These are phyloP conservation scores for Conger conger DNA, from an alignment of 2,113 vertebrate genomes.

Conservation along the genomic window DNA sequence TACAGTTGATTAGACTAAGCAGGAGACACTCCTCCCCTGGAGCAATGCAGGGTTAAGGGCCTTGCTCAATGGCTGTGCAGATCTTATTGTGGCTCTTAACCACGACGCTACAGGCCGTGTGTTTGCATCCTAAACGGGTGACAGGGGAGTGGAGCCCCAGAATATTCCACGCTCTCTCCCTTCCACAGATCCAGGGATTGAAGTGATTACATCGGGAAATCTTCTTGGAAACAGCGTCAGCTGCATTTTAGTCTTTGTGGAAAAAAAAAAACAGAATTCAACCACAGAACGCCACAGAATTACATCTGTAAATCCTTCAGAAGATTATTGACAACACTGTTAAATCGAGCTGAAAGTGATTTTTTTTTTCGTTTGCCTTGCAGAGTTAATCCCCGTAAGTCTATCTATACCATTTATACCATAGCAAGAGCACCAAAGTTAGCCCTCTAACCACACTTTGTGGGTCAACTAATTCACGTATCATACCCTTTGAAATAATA, in stretches of 20 bases:
- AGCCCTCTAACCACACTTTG: not conserved
- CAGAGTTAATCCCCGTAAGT: too few relatives aligned
- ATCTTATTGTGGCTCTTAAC: too few relatives aligned
- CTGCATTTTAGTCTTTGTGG: not conserved
- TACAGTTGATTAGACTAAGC: too few relatives aligned
- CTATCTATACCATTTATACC: too few relatives aligned
- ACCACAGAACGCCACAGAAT: slow-evolving; percentile 21
- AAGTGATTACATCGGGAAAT: not conserved
- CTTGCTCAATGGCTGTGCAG: too few relatives aligned
- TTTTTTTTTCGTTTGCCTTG: too few relatives aligned
- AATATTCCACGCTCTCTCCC: not conserved
- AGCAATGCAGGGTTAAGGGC: too few relatives aligned
- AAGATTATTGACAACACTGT: not conserved
- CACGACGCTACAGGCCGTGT: too few relatives aligned
- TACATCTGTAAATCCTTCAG: slow-evolving; percentile 22
- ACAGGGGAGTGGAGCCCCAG: not conserved
- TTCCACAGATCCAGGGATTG: not conserved
- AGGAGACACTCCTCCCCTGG: too few relatives aligned
- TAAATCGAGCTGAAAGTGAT: not conserved
- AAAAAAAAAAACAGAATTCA: not conserved
- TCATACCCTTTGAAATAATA: too few relatives aligned
- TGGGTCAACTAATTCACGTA: too few relatives aligned
- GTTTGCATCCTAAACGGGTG: not conserved
- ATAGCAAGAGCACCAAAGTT: not conserved
- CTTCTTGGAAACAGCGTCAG: not conserved